These are phyloP conservation scores for Plutomurus gul DNA, from an alignment of 1,140 invertebrate genomes.

Conservation along the genomic window DNA sequence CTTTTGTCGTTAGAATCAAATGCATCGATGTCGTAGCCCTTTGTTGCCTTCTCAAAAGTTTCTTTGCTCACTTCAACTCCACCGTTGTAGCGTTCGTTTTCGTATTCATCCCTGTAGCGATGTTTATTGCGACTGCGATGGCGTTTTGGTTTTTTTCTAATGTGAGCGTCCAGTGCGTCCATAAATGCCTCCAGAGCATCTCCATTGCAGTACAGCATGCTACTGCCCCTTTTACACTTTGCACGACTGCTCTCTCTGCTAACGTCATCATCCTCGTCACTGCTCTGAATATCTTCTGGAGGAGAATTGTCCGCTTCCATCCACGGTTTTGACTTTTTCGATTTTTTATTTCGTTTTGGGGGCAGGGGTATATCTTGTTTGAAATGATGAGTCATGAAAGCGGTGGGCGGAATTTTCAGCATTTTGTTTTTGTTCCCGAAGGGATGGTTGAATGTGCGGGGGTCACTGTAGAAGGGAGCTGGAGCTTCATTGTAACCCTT, in stretches of 20 bases:
- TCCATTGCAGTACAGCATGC: conserved; percentile 5
- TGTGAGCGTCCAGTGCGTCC: neutral
- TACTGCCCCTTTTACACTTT: neutral
- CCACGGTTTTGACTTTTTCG: neutral
- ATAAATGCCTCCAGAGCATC: neutral
- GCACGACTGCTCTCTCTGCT: neutral
- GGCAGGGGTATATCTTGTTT: neutral
- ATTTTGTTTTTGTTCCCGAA: neutral
- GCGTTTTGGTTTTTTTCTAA: neutral
- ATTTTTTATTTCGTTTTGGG: neutral
- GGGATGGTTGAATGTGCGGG: neutral
- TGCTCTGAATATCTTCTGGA: neutral
- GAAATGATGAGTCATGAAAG: neutral
- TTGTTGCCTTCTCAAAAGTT: neutral
- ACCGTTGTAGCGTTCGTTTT: neutral
- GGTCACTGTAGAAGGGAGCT: neutral
- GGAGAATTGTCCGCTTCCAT: neutral
- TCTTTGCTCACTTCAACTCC: neutral
- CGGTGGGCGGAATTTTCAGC: neutral
- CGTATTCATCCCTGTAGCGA: neutral
- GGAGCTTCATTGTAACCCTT: conserved; percentile 7
- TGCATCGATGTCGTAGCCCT: too few relatives aligned
- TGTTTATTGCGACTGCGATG: neutral
- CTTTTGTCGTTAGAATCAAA: neutral
- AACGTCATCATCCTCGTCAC: neutral